phyloP scores from a whole-genome alignment of 2,113 vertebrate species.

The Calidris pygmaea region DNA sequence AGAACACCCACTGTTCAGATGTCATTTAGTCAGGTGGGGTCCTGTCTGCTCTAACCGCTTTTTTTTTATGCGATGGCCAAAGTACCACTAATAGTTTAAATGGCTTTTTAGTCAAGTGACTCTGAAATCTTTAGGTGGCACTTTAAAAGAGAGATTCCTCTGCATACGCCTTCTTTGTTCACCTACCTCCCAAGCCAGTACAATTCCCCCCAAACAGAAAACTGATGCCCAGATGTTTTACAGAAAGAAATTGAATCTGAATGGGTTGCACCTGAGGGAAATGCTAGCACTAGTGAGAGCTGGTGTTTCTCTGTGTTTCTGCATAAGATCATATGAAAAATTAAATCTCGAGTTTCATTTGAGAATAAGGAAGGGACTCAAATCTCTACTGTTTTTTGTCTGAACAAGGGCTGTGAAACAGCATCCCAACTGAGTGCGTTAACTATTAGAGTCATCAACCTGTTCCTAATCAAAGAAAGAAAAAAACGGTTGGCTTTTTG shows the following conservation, averaged over 20 bases:
- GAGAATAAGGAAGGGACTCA: background rate
- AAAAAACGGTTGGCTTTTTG: accelerated
- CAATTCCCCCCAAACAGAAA: background rate
- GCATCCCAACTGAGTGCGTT: background rate
- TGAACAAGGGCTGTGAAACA: background rate
- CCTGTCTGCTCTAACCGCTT: background rate
- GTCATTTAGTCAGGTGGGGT: background rate
- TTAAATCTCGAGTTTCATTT: background rate
- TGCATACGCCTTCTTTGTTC: background rate
- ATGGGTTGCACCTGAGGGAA: background rate
- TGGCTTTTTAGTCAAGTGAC: background rate
- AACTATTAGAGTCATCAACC: background rate
- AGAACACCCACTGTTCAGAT: background rate
- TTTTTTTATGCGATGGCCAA: background rate
- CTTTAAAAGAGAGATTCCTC: background rate
- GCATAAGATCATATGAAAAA: background rate
- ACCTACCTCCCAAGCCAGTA: background rate
- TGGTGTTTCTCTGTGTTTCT: background rate
- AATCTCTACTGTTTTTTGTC: background rate
- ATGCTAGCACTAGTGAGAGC: background rate
- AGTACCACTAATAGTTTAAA: background rate
- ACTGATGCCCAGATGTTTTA: background rate
- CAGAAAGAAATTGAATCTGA: background rate
- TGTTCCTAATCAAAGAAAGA: background rate
- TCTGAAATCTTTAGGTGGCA: background rate